These are phyloP conservation scores for Neosilurus hyrtlii DNA, from an alignment of 2,797 vertebrate genomes.

Conservation along the genomic window DNA sequence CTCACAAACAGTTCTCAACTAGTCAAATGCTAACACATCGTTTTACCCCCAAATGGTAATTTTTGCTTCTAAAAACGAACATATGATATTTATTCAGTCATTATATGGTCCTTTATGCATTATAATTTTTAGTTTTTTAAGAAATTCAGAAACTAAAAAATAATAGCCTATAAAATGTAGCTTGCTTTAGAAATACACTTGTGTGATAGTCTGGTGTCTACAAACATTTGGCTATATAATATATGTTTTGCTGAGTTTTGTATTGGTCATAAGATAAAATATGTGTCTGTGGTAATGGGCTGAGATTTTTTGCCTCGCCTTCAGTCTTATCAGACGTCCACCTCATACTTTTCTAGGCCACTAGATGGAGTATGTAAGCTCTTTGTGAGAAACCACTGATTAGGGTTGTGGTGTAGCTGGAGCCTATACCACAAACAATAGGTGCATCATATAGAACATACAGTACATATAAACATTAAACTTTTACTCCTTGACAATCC, in stretches of 20 bases:
- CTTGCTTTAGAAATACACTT: background rate
- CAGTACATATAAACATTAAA: background rate
- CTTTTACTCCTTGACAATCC: background rate
- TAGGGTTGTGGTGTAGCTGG: background rate
- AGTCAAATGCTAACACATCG: background rate
- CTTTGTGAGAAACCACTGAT: background rate
- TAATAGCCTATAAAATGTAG: background rate
- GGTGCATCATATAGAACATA: background rate
- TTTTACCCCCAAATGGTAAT: background rate
- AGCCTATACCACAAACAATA: background rate
- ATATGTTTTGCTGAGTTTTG: background rate
- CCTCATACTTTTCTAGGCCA: background rate
- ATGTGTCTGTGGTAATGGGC: background rate
- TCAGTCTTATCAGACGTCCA: background rate
- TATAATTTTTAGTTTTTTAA: no score
- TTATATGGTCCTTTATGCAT: background rate
- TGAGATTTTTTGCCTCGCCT: background rate
- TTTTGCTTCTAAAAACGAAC: background rate
- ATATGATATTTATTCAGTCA: background rate
- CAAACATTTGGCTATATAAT: background rate
- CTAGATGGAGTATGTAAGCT: conserved; percentile 12
- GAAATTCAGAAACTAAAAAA: background rate
- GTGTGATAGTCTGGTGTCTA: background rate
- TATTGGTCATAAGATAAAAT: background rate
- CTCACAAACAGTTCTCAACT: background rate